Evolutionary conservation across 2,888 invertebrate species (phyloP).

Genomic region (Carabus problematicus): DNA sequence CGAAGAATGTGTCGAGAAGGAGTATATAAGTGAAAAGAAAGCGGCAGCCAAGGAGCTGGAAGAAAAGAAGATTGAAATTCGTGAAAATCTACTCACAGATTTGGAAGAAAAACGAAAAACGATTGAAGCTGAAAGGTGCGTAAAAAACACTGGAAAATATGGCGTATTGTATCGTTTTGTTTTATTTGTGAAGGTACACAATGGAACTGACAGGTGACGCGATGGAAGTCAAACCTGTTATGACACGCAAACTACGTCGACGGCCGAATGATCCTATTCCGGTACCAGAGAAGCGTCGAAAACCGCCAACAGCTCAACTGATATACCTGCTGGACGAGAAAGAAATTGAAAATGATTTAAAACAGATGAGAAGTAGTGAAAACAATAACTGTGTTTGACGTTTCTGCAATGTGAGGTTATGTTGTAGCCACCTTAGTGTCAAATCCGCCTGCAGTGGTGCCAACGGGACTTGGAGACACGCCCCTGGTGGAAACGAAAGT

Average conservation of each 20-base stretch:
- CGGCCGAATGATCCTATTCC: slow-evolving; percentile 95
- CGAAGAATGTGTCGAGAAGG: slow-evolving; percentile 85
- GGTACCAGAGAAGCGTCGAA: slow-evolving; percentile 85
- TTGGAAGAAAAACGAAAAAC: slow-evolving; percentile 91
- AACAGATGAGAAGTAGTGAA: slow-evolving; percentile 73
- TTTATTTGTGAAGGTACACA: slow-evolving; percentile 60
- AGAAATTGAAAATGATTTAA: slow-evolving; percentile 86
- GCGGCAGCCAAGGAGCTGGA: slow-evolving; percentile 92
- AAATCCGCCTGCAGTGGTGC: slow-evolving; percentile 20
- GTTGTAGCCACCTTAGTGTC: slow-evolving; percentile 17
- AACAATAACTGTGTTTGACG: slow-evolving; percentile 57
- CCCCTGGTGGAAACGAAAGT: slow-evolving; percentile 81
- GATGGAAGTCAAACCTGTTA: slow-evolving; percentile 93
- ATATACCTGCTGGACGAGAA: slow-evolving; percentile 87
- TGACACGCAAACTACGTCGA: slow-evolving; percentile 89
- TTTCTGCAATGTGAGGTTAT: neutral
- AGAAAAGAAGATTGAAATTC: slow-evolving; percentile 90
- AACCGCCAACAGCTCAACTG: slow-evolving; percentile 84
- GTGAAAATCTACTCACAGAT: slow-evolving; percentile 87
- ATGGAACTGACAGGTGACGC: slow-evolving; percentile 92
- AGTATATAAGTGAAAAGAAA: slow-evolving; percentile 87
- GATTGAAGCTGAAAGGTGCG: slow-evolving; percentile 87
- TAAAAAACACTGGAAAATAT: neutral
- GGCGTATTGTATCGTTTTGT: neutral
- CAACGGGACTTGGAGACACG: slow-evolving; percentile 50